Base-by-base conservation (phyloP, 2,113 vertebrate species). In the Phrynosoma platyrhinos region DNA sequence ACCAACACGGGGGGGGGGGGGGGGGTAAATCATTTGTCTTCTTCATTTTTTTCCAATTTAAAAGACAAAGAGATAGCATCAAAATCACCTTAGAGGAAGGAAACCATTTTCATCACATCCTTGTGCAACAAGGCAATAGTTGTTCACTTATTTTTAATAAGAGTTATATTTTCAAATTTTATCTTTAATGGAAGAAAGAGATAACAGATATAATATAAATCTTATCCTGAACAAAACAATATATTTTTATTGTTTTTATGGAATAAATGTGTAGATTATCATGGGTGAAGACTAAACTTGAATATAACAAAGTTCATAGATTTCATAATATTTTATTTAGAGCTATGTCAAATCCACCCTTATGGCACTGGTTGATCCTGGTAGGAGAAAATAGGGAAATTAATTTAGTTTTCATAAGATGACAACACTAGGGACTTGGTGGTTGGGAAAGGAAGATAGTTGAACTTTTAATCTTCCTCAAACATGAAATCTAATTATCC, bases 21-120 rank as follows among this genome's bases (percentile, higher is more conserved):
- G n/a, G n/a, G n/a, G n/a, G n/a, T n/a, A 90, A 93, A 92, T 87
- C 86, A 64, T 88, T 8, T 86, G n/a, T 92, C 80, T 58, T 1
- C 72, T 83, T 91, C 86, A 14, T 82, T 91, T 94, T 47, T 47
- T 94, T 91, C 90, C 18, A 88, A 82, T 91, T 90, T 79, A 85
- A 92, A 93, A 91, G 25, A 89, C 32, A 85, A 47, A 47, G 42
- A 47, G 42, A 79, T 3, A 88, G 71, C 91, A 69, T 83, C 10
- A 16, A 90, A 94, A 21, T 79, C 77, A 88, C 83, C 9, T 87
- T 36, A 69, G 86, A 84, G n/a, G 42, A 55, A 42, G 4, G 7
- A 88, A 89, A 1, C 10, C 7, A 92, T 14, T 94, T 90, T 25
- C 5, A 72, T 58, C 12, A 40, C 1, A 52, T 79, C 20, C 66